Percentiles rank a stretch among this genome's conserved stretches.
phyloP scores from a whole-genome alignment of 2,113 vertebrate species.

The Chaetops frenatus region DNA sequence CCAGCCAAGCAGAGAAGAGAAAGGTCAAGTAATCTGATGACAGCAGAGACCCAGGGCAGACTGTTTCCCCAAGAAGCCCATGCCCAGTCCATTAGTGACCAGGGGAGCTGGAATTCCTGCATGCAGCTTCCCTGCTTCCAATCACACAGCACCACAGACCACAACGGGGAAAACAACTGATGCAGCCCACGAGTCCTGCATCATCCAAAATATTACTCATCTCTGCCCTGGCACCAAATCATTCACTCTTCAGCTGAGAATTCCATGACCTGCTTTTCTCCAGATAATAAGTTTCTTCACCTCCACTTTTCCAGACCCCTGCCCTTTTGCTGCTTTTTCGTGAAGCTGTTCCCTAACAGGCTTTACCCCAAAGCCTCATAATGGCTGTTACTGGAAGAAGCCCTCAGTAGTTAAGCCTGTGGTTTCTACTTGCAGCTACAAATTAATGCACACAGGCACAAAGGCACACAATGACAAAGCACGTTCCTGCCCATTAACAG shows the following conservation, averaged over 20 bases:
- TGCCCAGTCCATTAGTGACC: neutral
- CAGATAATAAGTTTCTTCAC: neutral
- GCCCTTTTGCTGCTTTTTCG: neutral
- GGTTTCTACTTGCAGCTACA: slow-evolving; percentile 35
- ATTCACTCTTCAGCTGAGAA: neutral
- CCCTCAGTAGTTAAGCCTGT: neutral
- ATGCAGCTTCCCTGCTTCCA: neutral
- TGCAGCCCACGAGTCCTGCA: neutral
- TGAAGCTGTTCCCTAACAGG: neutral
- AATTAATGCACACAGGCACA: slow-evolving; percentile 6
- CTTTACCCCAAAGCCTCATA: neutral
- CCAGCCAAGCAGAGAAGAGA: neutral
- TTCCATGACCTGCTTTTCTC: neutral
- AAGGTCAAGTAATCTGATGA: neutral
- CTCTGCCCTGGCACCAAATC: neutral
- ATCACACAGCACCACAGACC: neutral
- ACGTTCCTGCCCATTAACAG: neutral
- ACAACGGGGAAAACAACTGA: neutral
- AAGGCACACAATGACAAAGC: slow-evolving; percentile 27
- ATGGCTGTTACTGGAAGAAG: slow-evolving; percentile 14
- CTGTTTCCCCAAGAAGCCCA: neutral
- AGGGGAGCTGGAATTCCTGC: neutral
- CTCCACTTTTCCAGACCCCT: neutral
- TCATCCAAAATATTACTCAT: slow-evolving; percentile 23
- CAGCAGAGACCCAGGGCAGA: neutral